Percentiles rank a stretch among this genome's conserved stretches.
Conservation (phyloP, 2,888 invertebrate species). For the Clostera curtula region DNA sequence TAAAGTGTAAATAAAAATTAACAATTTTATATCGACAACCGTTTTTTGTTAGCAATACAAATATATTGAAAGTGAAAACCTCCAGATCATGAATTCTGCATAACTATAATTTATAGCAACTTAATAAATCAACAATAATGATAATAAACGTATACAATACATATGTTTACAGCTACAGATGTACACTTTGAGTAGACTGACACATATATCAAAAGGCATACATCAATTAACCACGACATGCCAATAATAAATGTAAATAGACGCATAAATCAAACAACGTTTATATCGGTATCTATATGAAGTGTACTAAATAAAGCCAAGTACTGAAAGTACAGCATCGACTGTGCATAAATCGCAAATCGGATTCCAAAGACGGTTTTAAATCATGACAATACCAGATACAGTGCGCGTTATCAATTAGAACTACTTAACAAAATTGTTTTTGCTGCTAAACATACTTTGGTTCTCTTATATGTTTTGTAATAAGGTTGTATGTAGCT, state of each 20-base stretch:
- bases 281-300: slow-evolving; percentile 10
- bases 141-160: too few species aligned
- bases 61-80: too few species aligned
- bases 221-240: slow-evolving; percentile 12
- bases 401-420: slow-evolving; percentile 63
- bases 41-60: too few species aligned
- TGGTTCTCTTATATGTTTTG: neutral
- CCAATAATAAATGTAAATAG: slow-evolving; percentile 13
- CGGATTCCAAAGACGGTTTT: slow-evolving; percentile 48
- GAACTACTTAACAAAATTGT: slow-evolving; percentile 34
- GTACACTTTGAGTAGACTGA: too few species aligned
- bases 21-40: too few species aligned
- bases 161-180: too few species aligned
- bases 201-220: slow-evolving; percentile 3
- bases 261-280: slow-evolving; percentile 14
- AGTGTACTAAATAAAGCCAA: slow-evolving; percentile 25
- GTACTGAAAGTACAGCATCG: slow-evolving; percentile 26
- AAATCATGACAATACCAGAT: slow-evolving; percentile 64
- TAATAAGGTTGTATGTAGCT: slow-evolving; percentile 16
- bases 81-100: too few species aligned
- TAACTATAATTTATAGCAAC: too few species aligned
- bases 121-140: too few species aligned
- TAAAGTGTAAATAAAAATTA: too few species aligned
- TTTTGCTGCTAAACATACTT: slow-evolving; percentile 6
- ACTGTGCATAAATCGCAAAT: slow-evolving; percentile 45